Conservation (phyloP, 2,888 invertebrate species). For the Cephus rjabovi region DNA sequence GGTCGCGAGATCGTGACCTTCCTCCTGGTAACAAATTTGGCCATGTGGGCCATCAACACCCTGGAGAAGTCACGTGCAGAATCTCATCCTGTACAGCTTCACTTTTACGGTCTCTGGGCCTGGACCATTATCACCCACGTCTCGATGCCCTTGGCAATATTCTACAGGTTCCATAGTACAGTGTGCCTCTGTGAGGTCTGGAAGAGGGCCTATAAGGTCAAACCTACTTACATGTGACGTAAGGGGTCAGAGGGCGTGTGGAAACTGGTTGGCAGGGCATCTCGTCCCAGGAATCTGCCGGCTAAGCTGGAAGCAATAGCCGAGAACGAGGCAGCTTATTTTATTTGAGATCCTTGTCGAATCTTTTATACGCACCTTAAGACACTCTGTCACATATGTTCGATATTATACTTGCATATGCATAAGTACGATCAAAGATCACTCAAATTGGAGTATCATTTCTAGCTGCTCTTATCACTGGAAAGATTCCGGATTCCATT, state of each 20-base stretch:
- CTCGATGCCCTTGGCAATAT: constrained; percentile 91
- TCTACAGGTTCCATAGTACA: constrained; percentile 94
- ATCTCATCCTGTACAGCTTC: constrained; percentile 90
- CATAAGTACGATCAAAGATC: background rate
- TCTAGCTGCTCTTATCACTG: background rate
- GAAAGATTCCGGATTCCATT: background rate
- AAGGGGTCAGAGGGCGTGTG: constrained; percentile 51
- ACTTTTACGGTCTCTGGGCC: constrained; percentile 93
- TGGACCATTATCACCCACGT: constrained; percentile 97
- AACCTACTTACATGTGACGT: constrained; percentile 85
- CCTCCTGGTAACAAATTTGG: constrained; percentile 87
- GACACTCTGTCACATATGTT: background rate
- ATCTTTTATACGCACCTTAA: background rate
- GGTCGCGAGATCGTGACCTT: constrained; percentile 95
- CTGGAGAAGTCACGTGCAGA: constrained; percentile 91
- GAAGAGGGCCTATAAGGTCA: constrained; percentile 95
- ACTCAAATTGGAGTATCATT: background rate
- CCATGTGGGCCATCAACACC: constrained; percentile 95
- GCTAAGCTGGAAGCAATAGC: constrained; percentile 55
- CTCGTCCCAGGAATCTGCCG: constrained; percentile 51
- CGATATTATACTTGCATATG: background rate
- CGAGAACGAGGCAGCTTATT: constrained; percentile 58
- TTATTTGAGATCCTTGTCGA: constrained; percentile 40
- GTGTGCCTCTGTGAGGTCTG: constrained; percentile 96
- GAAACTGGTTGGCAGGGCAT: constrained; percentile 38